Conservation (phyloP, 2,113 vertebrate species). For the Maccullochella peelii region DNA sequence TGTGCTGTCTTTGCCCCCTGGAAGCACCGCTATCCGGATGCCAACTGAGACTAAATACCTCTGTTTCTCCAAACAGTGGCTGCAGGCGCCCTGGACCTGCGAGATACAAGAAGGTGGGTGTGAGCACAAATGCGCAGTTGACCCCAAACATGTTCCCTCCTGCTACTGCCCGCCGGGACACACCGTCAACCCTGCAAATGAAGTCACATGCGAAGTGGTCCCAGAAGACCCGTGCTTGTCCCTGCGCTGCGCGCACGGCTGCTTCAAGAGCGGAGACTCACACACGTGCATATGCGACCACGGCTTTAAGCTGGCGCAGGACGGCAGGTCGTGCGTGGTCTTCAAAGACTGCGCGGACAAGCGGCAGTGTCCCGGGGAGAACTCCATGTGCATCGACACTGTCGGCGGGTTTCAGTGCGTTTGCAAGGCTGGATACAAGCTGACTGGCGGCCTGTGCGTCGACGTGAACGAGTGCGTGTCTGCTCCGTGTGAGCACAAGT, state of each 20-base stretch:
- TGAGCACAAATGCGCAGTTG: constrained; percentile 53
- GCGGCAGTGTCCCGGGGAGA: constrained; percentile 63
- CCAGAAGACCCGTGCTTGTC: constrained; percentile 45
- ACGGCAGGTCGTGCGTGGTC: constrained; percentile 66
- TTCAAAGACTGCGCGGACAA: constrained; percentile 72
- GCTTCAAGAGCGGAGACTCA: constrained; percentile 1
- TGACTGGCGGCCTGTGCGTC: constrained; percentile 38
- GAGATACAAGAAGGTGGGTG: constrained; percentile 69
- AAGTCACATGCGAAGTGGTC: constrained; percentile 55
- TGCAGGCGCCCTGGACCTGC: constrained; percentile 76
- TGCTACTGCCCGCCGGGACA: constrained; percentile 70
- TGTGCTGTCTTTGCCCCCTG: constrained; percentile 19
- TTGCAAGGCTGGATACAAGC: constrained; percentile 68
- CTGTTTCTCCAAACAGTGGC: constrained; percentile 64
- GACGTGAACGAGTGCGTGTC: constrained; percentile 78
- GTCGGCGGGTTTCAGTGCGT: constrained; percentile 64
- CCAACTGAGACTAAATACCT: constrained; percentile 46
- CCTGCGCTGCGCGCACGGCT: constrained; percentile 63
- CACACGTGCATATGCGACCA: constrained; percentile 61
- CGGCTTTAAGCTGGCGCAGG: constrained; percentile 64
- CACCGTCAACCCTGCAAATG: constrained; percentile 31
- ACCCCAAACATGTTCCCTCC: background rate
- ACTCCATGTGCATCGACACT: constrained; percentile 67
- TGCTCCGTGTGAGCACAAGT: constrained; percentile 79
- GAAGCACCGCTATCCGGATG: constrained; percentile 48